A percentile compares a stretch with the other conserved stretches of the same genome.
Evolutionary conservation across 2,797 vertebrate genomes (phyloP).

Genomic region (Pseudochromis fuscus): DNA sequence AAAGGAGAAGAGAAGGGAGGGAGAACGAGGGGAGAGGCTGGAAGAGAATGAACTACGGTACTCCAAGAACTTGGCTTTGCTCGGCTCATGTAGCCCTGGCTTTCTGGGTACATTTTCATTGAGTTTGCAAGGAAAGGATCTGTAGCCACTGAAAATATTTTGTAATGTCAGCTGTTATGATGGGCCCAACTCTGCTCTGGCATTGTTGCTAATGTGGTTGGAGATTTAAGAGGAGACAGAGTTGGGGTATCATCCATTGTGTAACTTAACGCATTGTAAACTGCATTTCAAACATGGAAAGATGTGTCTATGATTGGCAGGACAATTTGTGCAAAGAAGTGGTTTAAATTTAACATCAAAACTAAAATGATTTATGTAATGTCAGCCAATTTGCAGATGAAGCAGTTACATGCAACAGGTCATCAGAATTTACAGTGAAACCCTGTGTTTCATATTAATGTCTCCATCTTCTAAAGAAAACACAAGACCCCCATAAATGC

Average conservation of each 20-base stretch:
- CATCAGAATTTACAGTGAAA: conserved; percentile 9
- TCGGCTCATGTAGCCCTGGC: conserved; percentile 64
- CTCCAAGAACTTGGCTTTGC: conserved; percentile 70
- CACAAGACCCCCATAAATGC: no score
- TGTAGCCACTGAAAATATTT: conserved; percentile 80
- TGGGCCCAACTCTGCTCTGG: conserved; percentile 76
- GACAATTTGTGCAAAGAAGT: background rate
- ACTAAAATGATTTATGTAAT: conserved; percentile 7
- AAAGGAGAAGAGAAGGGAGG: conserved; percentile 29
- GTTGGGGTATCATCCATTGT: conserved; percentile 66
- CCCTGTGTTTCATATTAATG: background rate
- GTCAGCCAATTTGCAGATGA: conserved; percentile 8
- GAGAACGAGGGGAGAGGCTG: conserved; percentile 20
- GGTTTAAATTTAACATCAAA: conserved; percentile 20
- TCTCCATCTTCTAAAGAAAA: no score
- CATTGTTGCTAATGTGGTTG: conserved; percentile 62
- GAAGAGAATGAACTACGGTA: conserved; percentile 66
- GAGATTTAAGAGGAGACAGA: conserved; percentile 75
- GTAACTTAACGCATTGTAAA: conserved; percentile 66
- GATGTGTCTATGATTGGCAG: conserved; percentile 35
- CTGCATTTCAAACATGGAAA: conserved; percentile 47
- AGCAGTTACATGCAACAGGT: conserved; percentile 29
- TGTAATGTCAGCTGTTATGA: conserved; percentile 82
- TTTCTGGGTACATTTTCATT: conserved; percentile 75
- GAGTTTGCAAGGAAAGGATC: conserved; percentile 74